Evolutionary conservation across 2,888 invertebrate species (phyloP).

Genomic region (Platycnemis pennipes): DNA sequence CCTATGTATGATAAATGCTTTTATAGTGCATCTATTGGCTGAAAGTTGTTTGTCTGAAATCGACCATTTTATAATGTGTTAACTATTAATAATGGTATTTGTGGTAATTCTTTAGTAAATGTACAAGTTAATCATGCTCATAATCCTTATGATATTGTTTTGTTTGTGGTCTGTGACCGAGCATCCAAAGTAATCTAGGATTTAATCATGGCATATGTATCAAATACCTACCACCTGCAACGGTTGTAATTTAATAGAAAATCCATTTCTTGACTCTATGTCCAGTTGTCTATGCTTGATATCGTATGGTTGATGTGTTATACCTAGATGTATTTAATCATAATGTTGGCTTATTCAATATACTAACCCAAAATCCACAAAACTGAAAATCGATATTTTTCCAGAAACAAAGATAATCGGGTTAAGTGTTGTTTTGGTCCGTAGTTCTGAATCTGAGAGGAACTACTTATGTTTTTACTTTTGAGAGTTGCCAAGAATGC

Average conservation of each 20-base stretch:
- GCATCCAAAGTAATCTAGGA: background rate
- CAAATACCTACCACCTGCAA: background rate
- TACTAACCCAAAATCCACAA: background rate
- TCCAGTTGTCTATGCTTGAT: background rate
- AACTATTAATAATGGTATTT: background rate
- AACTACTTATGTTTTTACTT: too few relatives aligned
- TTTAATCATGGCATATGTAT: background rate
- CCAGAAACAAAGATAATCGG: background rate
- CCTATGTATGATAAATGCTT: background rate
- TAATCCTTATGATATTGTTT: background rate
- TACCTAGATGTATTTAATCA: background rate
- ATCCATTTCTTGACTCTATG: background rate
- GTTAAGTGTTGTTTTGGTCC: background rate
- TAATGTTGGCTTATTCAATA: background rate
- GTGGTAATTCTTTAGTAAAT: background rate
- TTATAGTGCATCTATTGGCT: background rate
- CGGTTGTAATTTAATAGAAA: background rate
- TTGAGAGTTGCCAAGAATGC: background rate
- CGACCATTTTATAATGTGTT: background rate
- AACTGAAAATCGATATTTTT: slow-evolving; percentile 2
- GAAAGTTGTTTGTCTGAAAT: background rate
- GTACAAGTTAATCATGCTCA: background rate
- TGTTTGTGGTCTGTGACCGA: background rate
- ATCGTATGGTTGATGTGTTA: background rate
- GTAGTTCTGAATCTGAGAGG: background rate